Percentiles rank a stretch among this genome's conserved stretches.
Evolutionary conservation across 1,140 invertebrate species (phyloP).

Genomic region (Holotrichia oblita): DNA sequence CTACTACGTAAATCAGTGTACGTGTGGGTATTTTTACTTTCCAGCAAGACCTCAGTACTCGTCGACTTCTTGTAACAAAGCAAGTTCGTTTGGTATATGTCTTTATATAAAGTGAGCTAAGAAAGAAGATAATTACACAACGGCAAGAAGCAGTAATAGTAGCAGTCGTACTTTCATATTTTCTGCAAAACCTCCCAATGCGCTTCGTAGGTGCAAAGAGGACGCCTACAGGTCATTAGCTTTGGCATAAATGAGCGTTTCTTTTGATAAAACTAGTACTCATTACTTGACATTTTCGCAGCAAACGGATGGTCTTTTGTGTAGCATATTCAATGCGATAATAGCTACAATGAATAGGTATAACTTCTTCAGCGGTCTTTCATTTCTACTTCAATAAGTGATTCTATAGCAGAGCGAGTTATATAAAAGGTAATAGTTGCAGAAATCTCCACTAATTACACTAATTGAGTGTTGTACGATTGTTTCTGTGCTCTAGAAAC

Average conservation of each 20-base stretch:
- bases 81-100: background rate
- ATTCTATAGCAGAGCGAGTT: background rate
- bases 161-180: background rate
- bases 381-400: background rate
- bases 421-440: background rate
- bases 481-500: background rate
- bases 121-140: background rate
- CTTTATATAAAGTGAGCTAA: background rate
- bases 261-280: constrained; percentile 1
- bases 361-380: background rate
- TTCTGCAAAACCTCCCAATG: background rate
- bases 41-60: background rate
- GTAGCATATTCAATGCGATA: background rate
- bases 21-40: background rate
- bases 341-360: background rate
- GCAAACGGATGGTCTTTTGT: background rate
- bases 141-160: background rate
- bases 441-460: background rate
- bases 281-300: background rate
- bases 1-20: background rate
- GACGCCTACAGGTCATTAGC: constrained; percentile 1
- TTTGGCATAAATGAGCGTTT: constrained; percentile 2
- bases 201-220: background rate
- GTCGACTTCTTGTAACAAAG: background rate
- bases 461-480: background rate